Base-by-base conservation (phyloP, 2,113 vertebrate species). In the Dasyornis broadbenti region DNA sequence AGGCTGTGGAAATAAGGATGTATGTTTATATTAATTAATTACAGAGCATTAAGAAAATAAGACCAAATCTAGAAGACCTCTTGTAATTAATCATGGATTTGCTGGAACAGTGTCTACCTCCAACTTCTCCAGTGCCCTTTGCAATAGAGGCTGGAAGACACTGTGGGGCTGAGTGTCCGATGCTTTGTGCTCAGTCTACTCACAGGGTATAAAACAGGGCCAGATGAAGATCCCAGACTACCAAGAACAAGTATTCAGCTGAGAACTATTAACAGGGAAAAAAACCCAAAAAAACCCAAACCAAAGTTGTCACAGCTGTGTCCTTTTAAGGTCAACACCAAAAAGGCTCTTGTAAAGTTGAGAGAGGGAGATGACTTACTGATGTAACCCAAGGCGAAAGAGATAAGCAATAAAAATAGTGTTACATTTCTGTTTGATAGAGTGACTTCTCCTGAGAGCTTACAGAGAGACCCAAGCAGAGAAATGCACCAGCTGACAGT, bases 241-340 rank as follows among this genome's bases (percentile, higher is more conserved):
- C 28, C 44, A 78, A 73, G 42, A 93, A n/a, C 35, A 81, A 84
- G 10, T 83, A 77, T 80, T 93, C 82, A 95, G 44, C 64, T 93
- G 82, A 92, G 72, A 92, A 78, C 61, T 92, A 72, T 80, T 89
- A 89, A 68, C 63, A 86, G 31, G 27, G 57, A 33, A 26, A 31
- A 23, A 33, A 37, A n/a, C n/a, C n/a, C n/a, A n/a, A n/a, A 20
- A 76, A 47, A 4, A 22, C 30, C 23, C 39, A 47, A 79, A 52
- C 16, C 4, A 3, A 70, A 93, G 72, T 92, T 94, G 96, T 95
- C 92, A 91, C 70, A 91, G 66, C 81, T 85, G 83, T 76, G 66
- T 97, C 92, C 94, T 95, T 97, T 96, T 95, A 94, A 95, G 95
- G 94, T 96, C 94, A 96, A 63, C 54, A 85, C 81, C 47, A 85